Base-by-base conservation (phyloP, 1,140 invertebrate species). In the Eurytemora carolleeae region DNA sequence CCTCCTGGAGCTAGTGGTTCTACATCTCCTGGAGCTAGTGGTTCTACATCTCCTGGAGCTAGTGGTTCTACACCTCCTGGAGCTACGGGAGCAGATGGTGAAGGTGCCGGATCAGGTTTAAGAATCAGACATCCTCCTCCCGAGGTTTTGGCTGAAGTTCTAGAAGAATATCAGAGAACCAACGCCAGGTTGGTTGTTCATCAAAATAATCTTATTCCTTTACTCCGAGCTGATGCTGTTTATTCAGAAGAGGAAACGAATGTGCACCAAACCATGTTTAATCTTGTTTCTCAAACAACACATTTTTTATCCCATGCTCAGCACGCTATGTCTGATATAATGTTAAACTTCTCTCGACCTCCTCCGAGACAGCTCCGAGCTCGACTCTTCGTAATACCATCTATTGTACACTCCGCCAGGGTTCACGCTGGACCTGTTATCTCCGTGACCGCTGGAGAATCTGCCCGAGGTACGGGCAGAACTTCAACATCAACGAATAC, bases 221-320 rank as follows among this genome's bases (percentile, higher is more conserved):
- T 57, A n/a, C 22, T 57, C 1, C 55, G 55, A 15, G 22, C 18
- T 22, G 24, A 55, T 19, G 21, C 18, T 17, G 23, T n/a, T 44
- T 44, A 44, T 44, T 12, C 7, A 7, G 31, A 44, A 7, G 31
- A 7, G 7, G 31, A 44, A 44, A 7, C 7, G n/a, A n/a, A 44
- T n/a, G n/a, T 7, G n/a, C 7, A 44, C n/a, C 31, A 44, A n/a
- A 7, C 7, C 7, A 12, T 44, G n/a, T 79, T 83, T 44, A 81
- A 84, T 67, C 73, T 80, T 17, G 82, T 87, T 1, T 83, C 82
- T 0, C 82, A 86, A 70, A 75, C 83, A 21, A 75, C 91, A 64
- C 91, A 95, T 69, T 82, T 80, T 59, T 73, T 93, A 59, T 80
- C 86, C 3, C 91, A 94, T 69, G 82, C 84, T 21, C 85, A 85